These are phyloP conservation scores for Tribolium freemani DNA, from an alignment of 2,888 invertebrate genomes.

Conservation along the genomic window DNA sequence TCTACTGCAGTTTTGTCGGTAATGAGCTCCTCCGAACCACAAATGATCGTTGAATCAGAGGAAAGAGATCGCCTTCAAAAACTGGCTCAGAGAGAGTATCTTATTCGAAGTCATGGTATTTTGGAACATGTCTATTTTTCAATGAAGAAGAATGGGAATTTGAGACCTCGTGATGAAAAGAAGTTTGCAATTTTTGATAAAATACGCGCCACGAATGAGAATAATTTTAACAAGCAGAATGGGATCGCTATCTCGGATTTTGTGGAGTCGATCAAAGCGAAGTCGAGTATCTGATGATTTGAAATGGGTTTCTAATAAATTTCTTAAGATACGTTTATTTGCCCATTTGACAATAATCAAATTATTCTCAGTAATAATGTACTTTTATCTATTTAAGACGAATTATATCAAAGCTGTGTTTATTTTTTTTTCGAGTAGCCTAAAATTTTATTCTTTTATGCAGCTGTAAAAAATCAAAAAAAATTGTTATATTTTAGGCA, in stretches of 20 bases:
- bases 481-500: background rate
- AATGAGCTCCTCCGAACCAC: constrained; percentile 74
- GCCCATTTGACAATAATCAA: background rate
- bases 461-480: no score
- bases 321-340: constrained; percentile 8
- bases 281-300: constrained; percentile 13
- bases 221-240: constrained; percentile 52
- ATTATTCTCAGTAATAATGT: constrained; percentile 6
- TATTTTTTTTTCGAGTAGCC: background rate
- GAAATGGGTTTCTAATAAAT: constrained; percentile 2
- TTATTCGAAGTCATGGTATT: constrained; percentile 79
- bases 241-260: constrained; percentile 64
- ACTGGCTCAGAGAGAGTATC: constrained; percentile 78
- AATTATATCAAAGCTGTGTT: constrained; percentile 8
- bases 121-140: constrained; percentile 78
- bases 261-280: constrained; percentile 59
- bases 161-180: constrained; percentile 76
- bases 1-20: background rate
- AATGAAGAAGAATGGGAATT: constrained; percentile 78
- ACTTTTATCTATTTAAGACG: constrained; percentile 17
- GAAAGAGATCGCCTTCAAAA: constrained; percentile 78
- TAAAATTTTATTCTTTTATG: background rate
- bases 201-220: constrained; percentile 56
- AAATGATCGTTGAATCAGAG: constrained; percentile 78
- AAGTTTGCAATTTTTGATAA: constrained; percentile 76